A percentile compares a stretch with the other conserved stretches of the same genome.
Evolutionary conservation across 2,888 invertebrate genomes (phyloP).

Genomic region (Fabriciana adippe): DNA sequence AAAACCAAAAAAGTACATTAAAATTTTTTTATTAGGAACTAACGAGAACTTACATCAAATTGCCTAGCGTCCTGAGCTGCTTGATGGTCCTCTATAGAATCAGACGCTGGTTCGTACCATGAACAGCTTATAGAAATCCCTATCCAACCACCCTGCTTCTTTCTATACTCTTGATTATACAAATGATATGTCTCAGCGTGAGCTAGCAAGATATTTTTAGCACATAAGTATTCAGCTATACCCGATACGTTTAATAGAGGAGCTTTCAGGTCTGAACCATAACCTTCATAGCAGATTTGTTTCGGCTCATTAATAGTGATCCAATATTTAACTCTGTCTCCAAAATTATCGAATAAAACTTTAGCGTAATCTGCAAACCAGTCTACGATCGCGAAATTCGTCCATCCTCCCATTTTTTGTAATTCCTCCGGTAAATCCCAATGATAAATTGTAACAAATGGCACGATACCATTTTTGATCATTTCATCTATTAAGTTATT

Average conservation of each 20-base stretch:
- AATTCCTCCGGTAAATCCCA: constrained; percentile 80
- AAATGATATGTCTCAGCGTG: constrained; percentile 79
- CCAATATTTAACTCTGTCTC: constrained; percentile 81
- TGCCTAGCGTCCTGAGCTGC: constrained; percentile 78
- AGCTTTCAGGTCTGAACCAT: constrained; percentile 63
- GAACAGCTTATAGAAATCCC: constrained; percentile 63
- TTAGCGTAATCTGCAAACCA: constrained; percentile 79
- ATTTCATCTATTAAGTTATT: constrained; percentile 83
- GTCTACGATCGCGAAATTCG: constrained; percentile 67
- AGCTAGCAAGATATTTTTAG: constrained; percentile 77
- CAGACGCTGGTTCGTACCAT: constrained; percentile 78
- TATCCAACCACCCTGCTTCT: constrained; percentile 54
- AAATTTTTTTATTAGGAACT: not conserved
- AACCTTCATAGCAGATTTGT: constrained; percentile 66
- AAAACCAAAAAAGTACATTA: not conserved
- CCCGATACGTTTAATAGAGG: constrained; percentile 67
- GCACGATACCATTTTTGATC: constrained; percentile 63
- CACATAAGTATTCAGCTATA: constrained; percentile 77
- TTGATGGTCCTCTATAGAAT: constrained; percentile 68
- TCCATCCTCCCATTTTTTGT: constrained; percentile 82
- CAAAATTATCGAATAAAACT: constrained; percentile 68
- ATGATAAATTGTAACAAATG: constrained; percentile 82
- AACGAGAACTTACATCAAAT: constrained; percentile 71
- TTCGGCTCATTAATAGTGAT: constrained; percentile 84
- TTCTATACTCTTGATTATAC: constrained; percentile 65